These are phyloP conservation scores for Brenthis daphne DNA, from an alignment of 2,888 invertebrate species.

Conservation along the genomic window DNA sequence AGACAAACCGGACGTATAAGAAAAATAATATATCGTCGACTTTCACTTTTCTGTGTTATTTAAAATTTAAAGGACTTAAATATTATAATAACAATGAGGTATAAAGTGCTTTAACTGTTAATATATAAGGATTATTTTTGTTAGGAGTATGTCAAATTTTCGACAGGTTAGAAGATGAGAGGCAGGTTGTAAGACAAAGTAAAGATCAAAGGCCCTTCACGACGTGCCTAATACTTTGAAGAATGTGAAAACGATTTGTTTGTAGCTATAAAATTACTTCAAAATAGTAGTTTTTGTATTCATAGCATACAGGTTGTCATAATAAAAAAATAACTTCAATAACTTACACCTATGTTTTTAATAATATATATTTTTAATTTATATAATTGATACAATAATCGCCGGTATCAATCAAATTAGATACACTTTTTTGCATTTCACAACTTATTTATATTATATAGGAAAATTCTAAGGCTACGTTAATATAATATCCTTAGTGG, in stretches of 20 bases:
- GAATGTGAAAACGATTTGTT: slow-evolving; percentile 5
- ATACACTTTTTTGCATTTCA: too few species aligned
- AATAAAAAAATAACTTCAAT: too few species aligned
- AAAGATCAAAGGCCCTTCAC: slow-evolving; percentile 65
- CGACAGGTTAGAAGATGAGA: slow-evolving; percentile 22
- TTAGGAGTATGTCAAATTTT: slow-evolving; percentile 17
- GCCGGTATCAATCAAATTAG: too few species aligned
- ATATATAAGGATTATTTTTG: slow-evolving; percentile 39
- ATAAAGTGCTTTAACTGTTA: slow-evolving; percentile 40
- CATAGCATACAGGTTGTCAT: too few species aligned
- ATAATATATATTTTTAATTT: too few species aligned
- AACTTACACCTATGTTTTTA: too few species aligned
- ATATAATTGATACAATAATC: too few species aligned
- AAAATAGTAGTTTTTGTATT: too few species aligned
- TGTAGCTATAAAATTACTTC: too few species aligned
- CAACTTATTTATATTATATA: too few species aligned
- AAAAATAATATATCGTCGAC: slow-evolving; percentile 60
- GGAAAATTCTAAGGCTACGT: too few species aligned
- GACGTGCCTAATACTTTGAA: slow-evolving; percentile 39
- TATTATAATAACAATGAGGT: slow-evolving; percentile 22
- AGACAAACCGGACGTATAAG: slow-evolving; percentile 65
- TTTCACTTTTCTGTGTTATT: slow-evolving; percentile 63
- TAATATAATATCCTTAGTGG: too few species aligned
- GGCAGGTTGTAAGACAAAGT: slow-evolving; percentile 56
- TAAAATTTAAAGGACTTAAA: slow-evolving; percentile 50